These are phyloP conservation scores for Meloidogyne hapla DNA, from an alignment of 1,140 invertebrate species.

Conservation along the genomic window DNA sequence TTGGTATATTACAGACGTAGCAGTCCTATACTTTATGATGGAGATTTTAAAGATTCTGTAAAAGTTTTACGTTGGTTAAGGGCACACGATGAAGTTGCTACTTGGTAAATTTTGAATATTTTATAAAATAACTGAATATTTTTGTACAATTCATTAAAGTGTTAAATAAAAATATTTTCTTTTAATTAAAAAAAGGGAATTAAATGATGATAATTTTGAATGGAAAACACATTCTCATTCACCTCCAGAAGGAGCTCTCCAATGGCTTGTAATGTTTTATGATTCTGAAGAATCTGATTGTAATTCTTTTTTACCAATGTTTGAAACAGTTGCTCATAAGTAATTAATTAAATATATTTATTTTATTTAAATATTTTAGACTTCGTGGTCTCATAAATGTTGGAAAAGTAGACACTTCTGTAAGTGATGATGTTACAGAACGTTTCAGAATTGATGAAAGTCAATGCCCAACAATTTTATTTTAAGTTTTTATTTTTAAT, in stretches of 20 bases:
- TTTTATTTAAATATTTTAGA: constrained; percentile 31
- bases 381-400: constrained; percentile 61
- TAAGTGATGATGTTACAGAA: constrained; percentile 62
- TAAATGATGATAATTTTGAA: constrained; percentile 62
- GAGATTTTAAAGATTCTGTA: constrained; percentile 63
- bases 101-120: constrained; percentile 21
- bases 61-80: constrained; percentile 60
- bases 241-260: constrained; percentile 61
- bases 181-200: constrained; percentile 50
- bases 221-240: constrained; percentile 56
- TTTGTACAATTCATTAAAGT: background rate
- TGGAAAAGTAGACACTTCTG: constrained; percentile 60
- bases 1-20: constrained; percentile 62
- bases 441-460: constrained; percentile 59
- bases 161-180: too few species aligned
- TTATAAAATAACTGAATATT: too few species aligned
- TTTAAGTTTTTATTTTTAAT: constrained; percentile 38
- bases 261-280: constrained; percentile 65
- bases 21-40: constrained; percentile 63
- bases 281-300: constrained; percentile 61
- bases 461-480: constrained; percentile 61
- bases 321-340: constrained; percentile 64
- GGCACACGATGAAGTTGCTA: constrained; percentile 59
- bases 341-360: constrained; percentile 27
- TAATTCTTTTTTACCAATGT: constrained; percentile 58